Evolutionary conservation across 2,113 vertebrate genomes (phyloP).

Genomic region (Hoplias malabaricus): DNA sequence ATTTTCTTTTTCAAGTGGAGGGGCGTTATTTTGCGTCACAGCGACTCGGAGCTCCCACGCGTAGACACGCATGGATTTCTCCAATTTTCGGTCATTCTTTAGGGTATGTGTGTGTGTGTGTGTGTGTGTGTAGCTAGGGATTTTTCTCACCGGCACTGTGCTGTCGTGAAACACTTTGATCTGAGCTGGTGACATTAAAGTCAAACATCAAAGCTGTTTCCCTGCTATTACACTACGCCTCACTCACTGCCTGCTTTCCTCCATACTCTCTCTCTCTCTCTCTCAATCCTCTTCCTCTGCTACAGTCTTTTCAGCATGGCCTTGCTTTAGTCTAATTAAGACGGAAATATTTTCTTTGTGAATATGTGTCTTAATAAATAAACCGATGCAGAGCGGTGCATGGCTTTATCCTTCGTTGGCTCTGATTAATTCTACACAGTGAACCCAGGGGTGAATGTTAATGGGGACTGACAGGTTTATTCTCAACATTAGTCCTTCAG

Average conservation of each 20-base stretch:
- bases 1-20: background rate
- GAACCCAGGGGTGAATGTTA: no score
- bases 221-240: constrained; percentile 14
- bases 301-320: constrained; percentile 15
- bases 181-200: constrained; percentile 17
- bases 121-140: background rate
- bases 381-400: background rate
- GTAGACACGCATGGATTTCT: constrained; percentile 2
- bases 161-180: constrained; percentile 11
- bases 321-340: background rate
- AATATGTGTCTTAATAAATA: background rate
- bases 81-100: constrained; percentile 8
- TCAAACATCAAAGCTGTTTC: constrained; percentile 27
- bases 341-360: background rate
- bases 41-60: background rate
- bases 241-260: background rate
- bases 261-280: constrained; percentile 3
- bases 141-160: background rate
- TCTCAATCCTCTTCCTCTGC: background rate
- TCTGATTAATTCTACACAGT: no score
- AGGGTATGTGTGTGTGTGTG: background rate
- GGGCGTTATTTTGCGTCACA: background rate
- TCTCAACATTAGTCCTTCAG: no score
- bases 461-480: no score
- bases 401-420: background rate